Percentiles rank a stretch among this genome's conserved stretches.
Conservation (phyloP, 2,888 invertebrate genomes). For the Malthinus seriepunctatus region DNA sequence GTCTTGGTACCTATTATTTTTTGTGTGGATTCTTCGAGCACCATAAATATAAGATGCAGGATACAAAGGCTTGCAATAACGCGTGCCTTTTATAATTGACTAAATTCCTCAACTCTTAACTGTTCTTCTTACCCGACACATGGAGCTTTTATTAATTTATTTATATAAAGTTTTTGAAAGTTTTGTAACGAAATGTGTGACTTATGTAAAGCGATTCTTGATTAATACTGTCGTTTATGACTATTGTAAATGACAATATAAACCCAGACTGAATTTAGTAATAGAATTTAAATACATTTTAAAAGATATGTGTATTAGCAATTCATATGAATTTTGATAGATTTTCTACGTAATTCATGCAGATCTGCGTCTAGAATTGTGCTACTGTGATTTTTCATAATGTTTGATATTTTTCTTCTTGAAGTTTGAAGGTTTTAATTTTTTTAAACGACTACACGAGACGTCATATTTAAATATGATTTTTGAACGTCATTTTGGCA, state of each 20-base stretch:
- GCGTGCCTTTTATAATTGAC: slow-evolving; percentile 45
- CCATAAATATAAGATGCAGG: slow-evolving; percentile 44
- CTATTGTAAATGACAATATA: slow-evolving; percentile 12
- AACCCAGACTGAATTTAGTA: slow-evolving; percentile 28
- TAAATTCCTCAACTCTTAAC: slow-evolving; percentile 38
- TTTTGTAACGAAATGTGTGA: neutral
- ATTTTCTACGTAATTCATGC: slow-evolving; percentile 24
- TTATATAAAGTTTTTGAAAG: neutral
- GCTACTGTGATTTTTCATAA: too few relatives aligned
- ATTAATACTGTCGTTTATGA: neutral
- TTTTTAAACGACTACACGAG: too few relatives aligned
- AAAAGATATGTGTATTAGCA: slow-evolving; percentile 39
- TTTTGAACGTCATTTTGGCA: too few relatives aligned
- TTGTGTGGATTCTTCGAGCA: slow-evolving; percentile 41
- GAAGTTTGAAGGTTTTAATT: too few relatives aligned
- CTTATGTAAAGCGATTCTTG: neutral
- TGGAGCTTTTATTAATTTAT: slow-evolving; percentile 4
- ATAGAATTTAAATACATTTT: slow-evolving; percentile 35
- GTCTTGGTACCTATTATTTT: slow-evolving; percentile 33
- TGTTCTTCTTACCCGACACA: slow-evolving; percentile 10
- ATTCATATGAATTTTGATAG: slow-evolving; percentile 34
- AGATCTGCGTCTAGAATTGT: too few relatives aligned
- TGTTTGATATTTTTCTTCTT: too few relatives aligned
- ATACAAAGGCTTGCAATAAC: slow-evolving; percentile 33
- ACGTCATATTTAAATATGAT: too few relatives aligned